A percentile compares a stretch with the other conserved stretches of the same genome.
Evolutionary conservation across 2,113 vertebrate species (phyloP).

Genomic region (Dromas ardeola): DNA sequence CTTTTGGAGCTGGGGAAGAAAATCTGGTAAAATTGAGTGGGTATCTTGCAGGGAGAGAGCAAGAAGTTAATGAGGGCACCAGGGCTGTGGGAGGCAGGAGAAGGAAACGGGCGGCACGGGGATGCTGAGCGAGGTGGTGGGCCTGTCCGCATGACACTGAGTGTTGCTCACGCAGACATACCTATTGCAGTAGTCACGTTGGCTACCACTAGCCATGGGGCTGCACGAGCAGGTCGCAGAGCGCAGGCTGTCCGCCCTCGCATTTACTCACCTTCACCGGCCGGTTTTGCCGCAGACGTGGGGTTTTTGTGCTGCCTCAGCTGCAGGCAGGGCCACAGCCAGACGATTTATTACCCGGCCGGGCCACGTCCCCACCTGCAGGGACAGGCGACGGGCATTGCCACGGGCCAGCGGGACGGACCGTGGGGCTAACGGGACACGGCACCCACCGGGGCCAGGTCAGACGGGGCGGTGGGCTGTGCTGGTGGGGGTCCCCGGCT

Average conservation of each 20-base stretch:
- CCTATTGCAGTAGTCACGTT: neutral
- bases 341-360: no score
- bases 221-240: neutral
- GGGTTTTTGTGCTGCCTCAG: constrained; percentile 55
- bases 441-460: neutral
- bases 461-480: neutral
- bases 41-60: neutral
- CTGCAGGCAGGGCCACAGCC: neutral
- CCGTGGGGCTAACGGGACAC: neutral
- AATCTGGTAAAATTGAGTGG: neutral
- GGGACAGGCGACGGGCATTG: rapidly evolving
- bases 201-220: neutral
- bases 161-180: neutral
- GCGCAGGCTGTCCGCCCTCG: neutral
- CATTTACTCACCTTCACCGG: constrained; percentile 17
- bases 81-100: neutral
- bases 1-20: neutral
- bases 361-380: neutral
- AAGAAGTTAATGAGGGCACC: neutral
- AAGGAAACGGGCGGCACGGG: rapidly evolving
- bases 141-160: neutral
- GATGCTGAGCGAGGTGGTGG: neutral
- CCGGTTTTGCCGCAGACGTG: constrained; percentile 22
- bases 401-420: neutral
- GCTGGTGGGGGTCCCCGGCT: neutral